Conservation (phyloP, 35 echinoderm and acorn worm genomes). For the Strongylocentrotus purpuratus region DNA sequence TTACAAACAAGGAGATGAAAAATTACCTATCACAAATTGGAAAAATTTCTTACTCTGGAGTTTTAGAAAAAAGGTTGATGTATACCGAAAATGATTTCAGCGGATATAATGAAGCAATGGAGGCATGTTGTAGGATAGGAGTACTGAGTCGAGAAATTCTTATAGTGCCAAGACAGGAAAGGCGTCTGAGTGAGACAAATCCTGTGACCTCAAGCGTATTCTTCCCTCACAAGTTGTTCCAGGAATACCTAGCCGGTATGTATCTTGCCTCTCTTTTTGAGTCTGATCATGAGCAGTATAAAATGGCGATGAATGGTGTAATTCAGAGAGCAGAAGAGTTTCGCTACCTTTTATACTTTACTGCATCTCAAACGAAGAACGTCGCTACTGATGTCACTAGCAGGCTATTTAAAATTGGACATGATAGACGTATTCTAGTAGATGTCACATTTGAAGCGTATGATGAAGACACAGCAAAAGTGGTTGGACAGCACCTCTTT, state of each 20-base stretch:
- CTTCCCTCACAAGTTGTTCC: background rate
- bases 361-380: background rate
- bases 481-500: too few species aligned
- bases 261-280: background rate
- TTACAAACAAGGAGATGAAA: background rate
- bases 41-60: background rate
- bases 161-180: background rate
- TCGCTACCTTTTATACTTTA: background rate
- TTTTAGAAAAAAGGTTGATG: background rate
- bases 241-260: background rate
- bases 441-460: too few species aligned
- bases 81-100: background rate
- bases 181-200: background rate
- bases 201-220: background rate
- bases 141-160: background rate
- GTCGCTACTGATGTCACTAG: background rate
- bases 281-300: background rate
- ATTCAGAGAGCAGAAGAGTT: background rate
- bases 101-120: background rate
- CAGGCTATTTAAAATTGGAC: too few species aligned
- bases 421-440: too few species aligned
- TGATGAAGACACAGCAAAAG: too few species aligned
- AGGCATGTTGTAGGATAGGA: background rate
- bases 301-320: background rate
- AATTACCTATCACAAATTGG: background rate